phyloP scores from a whole-genome alignment of 2,888 invertebrate genomes.

The Mythimna albipuncta region DNA sequence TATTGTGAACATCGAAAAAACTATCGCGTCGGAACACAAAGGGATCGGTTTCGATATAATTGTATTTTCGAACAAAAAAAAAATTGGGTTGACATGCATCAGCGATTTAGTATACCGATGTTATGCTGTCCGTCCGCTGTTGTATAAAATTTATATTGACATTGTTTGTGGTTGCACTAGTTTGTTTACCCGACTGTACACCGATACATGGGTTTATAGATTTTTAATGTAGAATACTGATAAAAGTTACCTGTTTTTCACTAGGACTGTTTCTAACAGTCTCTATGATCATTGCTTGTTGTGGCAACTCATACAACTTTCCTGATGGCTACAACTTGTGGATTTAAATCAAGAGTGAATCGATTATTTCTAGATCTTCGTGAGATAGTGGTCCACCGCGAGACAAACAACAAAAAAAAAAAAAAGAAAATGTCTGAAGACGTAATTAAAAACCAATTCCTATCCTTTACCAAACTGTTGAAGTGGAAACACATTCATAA shows the following conservation, averaged over 20 bases:
- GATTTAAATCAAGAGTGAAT: too few relatives aligned
- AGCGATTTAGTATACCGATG: slow-evolving; percentile 64
- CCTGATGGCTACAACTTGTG: too few relatives aligned
- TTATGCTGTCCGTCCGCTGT: slow-evolving; percentile 60
- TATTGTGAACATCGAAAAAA: slow-evolving; percentile 45
- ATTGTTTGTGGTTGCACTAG: slow-evolving; percentile 62
- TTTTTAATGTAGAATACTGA: slow-evolving; percentile 29
- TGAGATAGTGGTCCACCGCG: too few relatives aligned
- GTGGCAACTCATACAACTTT: too few relatives aligned
- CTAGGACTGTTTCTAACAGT: neutral
- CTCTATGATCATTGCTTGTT: neutral
- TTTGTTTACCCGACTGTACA: slow-evolving; percentile 58
- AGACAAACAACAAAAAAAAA: too few relatives aligned
- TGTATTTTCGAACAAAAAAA: slow-evolving; percentile 80
- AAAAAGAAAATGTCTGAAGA: neutral
- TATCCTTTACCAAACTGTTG: neutral
- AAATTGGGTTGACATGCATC: slow-evolving; percentile 74
- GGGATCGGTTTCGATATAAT: slow-evolving; percentile 77
- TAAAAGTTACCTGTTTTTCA: neutral
- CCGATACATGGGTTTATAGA: slow-evolving; percentile 8
- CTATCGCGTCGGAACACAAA: slow-evolving; percentile 61
- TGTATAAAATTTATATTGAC: slow-evolving; percentile 63
- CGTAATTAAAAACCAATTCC: neutral
- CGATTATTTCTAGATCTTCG: too few relatives aligned
- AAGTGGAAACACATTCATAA: neutral